Conservation (phyloP, 2,888 invertebrate species). For the Acanthopleura granulata region DNA sequence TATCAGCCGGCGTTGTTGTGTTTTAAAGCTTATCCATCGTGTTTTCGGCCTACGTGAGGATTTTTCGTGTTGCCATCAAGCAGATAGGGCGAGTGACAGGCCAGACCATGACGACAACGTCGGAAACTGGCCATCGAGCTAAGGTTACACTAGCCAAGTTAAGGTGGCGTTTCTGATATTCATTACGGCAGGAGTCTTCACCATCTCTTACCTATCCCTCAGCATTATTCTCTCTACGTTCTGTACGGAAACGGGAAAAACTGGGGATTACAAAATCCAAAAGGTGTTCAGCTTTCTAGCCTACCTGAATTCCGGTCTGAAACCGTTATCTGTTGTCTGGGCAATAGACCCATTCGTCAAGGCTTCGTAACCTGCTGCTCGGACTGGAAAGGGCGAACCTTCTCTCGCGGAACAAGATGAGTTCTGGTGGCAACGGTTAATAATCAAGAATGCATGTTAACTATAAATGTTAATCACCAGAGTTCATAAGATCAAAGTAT, state of each 20-base stretch:
- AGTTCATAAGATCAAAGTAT: too few relatives aligned
- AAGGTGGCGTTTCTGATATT: background rate
- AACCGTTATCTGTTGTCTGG: background rate
- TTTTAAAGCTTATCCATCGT: background rate
- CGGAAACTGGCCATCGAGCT: background rate
- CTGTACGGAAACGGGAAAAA: background rate
- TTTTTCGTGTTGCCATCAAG: background rate
- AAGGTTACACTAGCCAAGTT: background rate
- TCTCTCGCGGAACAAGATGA: too few relatives aligned
- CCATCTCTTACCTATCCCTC: background rate
- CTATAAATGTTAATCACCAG: too few relatives aligned
- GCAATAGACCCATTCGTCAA: slow-evolving; percentile 6
- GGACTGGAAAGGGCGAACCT: too few relatives aligned
- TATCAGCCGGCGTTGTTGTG: too few relatives aligned
- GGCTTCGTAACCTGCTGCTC: background rate
- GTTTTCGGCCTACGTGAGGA: background rate
- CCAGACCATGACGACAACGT: background rate
- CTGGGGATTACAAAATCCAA: background rate
- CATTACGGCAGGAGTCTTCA: background rate
- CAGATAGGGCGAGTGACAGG: background rate
- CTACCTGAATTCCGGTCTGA: background rate
- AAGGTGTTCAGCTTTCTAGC: background rate
- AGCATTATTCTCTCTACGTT: background rate
- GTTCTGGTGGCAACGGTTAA: too few relatives aligned
- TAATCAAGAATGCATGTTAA: too few relatives aligned